Percentiles rank a stretch among this genome's conserved stretches.
phyloP scores from a whole-genome alignment of 2,113 vertebrate species.

The Myotis brandtii region DNA sequence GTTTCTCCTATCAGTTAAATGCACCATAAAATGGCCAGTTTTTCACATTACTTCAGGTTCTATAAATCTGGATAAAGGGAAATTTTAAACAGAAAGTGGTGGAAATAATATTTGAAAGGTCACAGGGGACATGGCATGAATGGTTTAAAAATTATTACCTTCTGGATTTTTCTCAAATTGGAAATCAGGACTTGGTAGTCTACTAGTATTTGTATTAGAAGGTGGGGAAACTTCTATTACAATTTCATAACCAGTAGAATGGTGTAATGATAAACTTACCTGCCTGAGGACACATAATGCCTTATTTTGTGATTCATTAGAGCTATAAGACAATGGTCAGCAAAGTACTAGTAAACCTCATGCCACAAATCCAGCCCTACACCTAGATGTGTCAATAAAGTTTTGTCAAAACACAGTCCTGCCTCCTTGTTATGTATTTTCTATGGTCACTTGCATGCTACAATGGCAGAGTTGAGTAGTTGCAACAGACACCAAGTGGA shows the following conservation, averaged over 20 bases:
- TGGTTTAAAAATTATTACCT: constrained; percentile 5
- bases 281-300: neutral
- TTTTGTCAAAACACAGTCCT: neutral
- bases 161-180: constrained; percentile 28
- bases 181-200: neutral
- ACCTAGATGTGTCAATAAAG: neutral
- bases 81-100: constrained; percentile 26
- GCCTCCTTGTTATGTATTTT: neutral
- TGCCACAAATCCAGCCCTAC: neutral
- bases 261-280: neutral
- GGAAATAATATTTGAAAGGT: constrained; percentile 42
- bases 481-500: neutral
- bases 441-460: neutral
- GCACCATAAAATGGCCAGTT: constrained; percentile 55
- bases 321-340: neutral
- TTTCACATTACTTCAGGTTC: constrained; percentile 46
- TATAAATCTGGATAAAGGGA: constrained; percentile 34
- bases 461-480: neutral
- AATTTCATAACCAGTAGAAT: neutral
- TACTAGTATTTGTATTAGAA: neutral
- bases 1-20: constrained; percentile 39
- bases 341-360: neutral
- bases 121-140: neutral
- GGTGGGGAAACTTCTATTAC: neutral
- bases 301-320: neutral